These are phyloP conservation scores for Ophthalmolycus amberensis DNA, from an alignment of 2,113 vertebrate species.

Conservation along the genomic window DNA sequence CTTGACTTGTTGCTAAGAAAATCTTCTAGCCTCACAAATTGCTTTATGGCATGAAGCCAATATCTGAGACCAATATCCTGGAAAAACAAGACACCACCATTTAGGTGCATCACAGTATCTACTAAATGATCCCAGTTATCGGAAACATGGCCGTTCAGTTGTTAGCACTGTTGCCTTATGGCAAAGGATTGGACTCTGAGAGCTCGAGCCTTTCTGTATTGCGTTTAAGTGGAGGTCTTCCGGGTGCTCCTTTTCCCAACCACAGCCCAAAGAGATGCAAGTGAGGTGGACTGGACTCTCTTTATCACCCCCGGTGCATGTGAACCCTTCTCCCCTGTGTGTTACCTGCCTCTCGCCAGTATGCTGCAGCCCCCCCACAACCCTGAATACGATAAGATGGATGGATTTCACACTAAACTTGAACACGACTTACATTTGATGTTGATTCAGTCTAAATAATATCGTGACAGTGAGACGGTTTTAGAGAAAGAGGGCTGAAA, in stretches of 20 bases:
- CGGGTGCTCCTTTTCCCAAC: neutral
- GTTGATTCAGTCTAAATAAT: neutral
- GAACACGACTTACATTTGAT: constrained; percentile 13
- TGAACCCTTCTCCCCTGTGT: neutral
- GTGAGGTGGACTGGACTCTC: neutral
- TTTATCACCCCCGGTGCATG: neutral
- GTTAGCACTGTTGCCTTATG: neutral
- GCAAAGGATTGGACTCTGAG: too few relatives aligned
- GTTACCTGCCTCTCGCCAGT: neutral
- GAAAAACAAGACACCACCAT: neutral
- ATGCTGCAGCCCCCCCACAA: neutral
- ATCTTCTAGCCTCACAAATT: neutral
- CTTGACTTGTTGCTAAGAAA: neutral
- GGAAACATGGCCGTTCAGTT: neutral
- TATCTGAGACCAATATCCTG: neutral
- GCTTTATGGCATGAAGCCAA: neutral
- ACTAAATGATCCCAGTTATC: neutral
- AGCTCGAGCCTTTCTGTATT: neutral
- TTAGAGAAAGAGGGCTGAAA: neutral
- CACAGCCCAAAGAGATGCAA: constrained; percentile 6
- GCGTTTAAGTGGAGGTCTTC: neutral
- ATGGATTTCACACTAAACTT: neutral
- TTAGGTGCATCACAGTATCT: neutral
- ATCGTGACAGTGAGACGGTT: neutral
- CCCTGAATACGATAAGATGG: neutral